Evolutionary conservation across 35 echinoderm and acorn worm species (phyloP).

Genomic region (Holothuria glaberrima): DNA sequence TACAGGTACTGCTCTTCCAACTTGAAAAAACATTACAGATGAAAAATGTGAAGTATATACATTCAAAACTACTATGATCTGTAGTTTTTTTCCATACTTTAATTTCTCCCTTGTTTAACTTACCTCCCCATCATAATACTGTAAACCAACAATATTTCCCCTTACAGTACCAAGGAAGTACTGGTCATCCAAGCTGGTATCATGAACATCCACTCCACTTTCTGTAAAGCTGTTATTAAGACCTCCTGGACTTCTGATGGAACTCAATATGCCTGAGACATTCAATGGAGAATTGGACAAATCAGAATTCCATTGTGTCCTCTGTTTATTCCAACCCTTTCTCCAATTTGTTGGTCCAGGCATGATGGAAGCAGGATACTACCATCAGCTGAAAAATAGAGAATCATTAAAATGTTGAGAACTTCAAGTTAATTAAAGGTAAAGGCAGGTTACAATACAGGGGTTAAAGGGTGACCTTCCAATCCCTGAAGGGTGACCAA

Average conservation of each 20-base stretch:
- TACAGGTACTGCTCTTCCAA: too few species aligned
- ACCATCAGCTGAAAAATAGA: not conserved
- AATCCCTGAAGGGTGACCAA: too few species aligned
- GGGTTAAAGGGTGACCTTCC: too few species aligned
- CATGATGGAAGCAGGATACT: not conserved
- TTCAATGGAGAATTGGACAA: not conserved
- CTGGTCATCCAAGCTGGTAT: constrained; percentile 52
- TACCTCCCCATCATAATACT: constrained; percentile 90
- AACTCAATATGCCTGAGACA: not conserved
- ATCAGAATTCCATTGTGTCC: not conserved
- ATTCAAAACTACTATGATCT: not conserved
- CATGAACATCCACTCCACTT: constrained; percentile 6
- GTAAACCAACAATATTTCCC: constrained; percentile 82
- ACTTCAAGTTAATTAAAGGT: too few species aligned
- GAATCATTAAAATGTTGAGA: not conserved
- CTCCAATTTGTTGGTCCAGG: not conserved
- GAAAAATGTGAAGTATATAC: too few species aligned
- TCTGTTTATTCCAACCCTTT: not conserved
- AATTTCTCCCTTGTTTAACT: not conserved
- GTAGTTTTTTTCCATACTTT: too few species aligned
- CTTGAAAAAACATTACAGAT: not conserved
- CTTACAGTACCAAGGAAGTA: constrained; percentile 61
- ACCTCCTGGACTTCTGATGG: constrained; percentile 43
- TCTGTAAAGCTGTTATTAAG: constrained; percentile 52
- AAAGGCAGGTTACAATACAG: too few species aligned